Conservation (phyloP, 2,888 invertebrate genomes). For the Noctua janthe region DNA sequence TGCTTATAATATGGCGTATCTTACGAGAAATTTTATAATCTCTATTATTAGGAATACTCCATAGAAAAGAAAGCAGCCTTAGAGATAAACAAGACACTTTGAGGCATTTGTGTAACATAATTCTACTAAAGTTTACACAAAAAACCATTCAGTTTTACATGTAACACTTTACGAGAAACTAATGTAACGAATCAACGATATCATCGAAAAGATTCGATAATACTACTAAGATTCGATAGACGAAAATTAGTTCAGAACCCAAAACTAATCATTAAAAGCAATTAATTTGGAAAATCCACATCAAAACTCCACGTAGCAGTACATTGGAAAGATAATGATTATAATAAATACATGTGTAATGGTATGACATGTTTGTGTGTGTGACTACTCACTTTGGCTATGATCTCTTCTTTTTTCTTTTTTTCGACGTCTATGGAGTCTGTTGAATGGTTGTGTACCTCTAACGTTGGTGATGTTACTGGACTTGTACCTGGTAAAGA, state of each 20-base stretch:
- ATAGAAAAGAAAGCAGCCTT: neutral
- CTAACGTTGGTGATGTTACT: constrained; percentile 92
- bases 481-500: constrained; percentile 92
- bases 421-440: constrained; percentile 93
- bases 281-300: constrained; percentile 77
- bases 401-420: constrained; percentile 92
- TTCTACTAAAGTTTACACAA: constrained; percentile 42
- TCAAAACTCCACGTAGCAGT: constrained; percentile 82
- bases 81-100: neutral
- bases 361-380: constrained; percentile 56
- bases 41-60: neutral
- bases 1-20: neutral
- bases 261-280: constrained; percentile 76
- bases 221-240: constrained; percentile 46
- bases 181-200: constrained; percentile 41
- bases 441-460: constrained; percentile 94
- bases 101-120: neutral
- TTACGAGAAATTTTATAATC: neutral
- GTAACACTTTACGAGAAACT: constrained; percentile 17
- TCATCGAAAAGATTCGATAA: constrained; percentile 43
- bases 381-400: constrained; percentile 87
- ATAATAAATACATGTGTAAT: constrained; percentile 77
- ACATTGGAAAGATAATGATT: constrained; percentile 75
- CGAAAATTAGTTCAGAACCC: constrained; percentile 72
- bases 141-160: constrained; percentile 44